Evolutionary conservation across 2,888 invertebrate species (phyloP), one percentile per base, ranked within the genome.

Genomic region (Andrena dorsata): DNA sequence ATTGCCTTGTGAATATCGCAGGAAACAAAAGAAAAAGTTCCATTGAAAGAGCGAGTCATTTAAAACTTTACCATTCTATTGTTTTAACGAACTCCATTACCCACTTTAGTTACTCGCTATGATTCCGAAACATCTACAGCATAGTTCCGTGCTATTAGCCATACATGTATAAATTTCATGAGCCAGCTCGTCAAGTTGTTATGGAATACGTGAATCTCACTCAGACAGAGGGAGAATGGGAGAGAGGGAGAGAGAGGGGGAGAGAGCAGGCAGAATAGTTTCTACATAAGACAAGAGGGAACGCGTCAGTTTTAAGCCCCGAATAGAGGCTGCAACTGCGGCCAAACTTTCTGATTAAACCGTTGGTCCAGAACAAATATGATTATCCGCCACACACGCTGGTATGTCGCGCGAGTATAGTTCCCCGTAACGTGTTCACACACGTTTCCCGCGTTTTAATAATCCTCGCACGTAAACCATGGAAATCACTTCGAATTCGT

Each of bases 341-440:
- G n/a, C 23, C 20, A 80, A 80, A 80, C 80, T 79, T 80, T 80
- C 66, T 80, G 80, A 80, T 80, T 80, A 80, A 80, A 80, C 78
- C 73, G 56, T 51, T 64, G 72, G 80, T 41, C 41, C 58, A 68
- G 53, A 78, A 78, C 78, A 69, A 80, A 80, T 73, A 78, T 73
- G 56, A 79, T 80, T 78, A 80, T 51, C 51, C 41, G 8, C 10
- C 6, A 0, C 26, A 35, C 51, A 2, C 26, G 64, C 35, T 16
- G 7, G 56, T 51, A 7, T 41, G 10, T n/a, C n/a, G 63, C 20
- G 49, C 16, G 47, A 35, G 41, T 53, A 6, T 51, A 30, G 65
- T 65, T 63, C 13, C 20, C 2, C 49, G 20, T 20, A 47, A 23
- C 30, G 58, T 28, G 20, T 58, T 23, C 47, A 32, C 65, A 47